phyloP scores from a whole-genome alignment of 2,888 invertebrate genomes.

The Aporophyla lueneburgensis region DNA sequence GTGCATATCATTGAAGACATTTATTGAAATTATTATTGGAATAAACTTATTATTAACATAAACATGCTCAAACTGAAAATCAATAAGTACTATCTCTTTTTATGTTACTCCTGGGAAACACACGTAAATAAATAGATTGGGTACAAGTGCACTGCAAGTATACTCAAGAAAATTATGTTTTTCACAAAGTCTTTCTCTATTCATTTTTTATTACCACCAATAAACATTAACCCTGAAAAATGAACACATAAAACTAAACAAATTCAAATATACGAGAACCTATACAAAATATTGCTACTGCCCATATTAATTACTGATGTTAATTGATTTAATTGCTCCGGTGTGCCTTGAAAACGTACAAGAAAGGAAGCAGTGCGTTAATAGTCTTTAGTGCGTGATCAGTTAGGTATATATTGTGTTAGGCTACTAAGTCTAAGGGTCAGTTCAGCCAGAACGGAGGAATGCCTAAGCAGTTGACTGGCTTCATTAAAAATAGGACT shows the following conservation, averaged over 20 bases:
- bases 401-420: slow-evolving; percentile 19
- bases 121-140: background rate
- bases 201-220: background rate
- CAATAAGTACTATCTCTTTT: background rate
- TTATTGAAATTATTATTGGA: too few relatives aligned
- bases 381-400: slow-evolving; percentile 18
- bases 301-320: slow-evolving; percentile 40
- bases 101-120: background rate
- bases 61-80: background rate
- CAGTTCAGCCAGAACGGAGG: too few relatives aligned
- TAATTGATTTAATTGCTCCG: slow-evolving; percentile 52
- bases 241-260: background rate
- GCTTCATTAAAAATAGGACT: too few relatives aligned
- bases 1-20: too few relatives aligned
- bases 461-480: too few relatives aligned
- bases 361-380: slow-evolving; percentile 55
- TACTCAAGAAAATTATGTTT: background rate
- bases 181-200: background rate
- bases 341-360: slow-evolving; percentile 59
- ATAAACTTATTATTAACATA: too few relatives aligned
- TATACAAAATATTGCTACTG: slow-evolving; percentile 23
- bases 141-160: background rate
- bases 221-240: slow-evolving; percentile 37
- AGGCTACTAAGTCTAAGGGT: background rate
- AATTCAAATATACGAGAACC: background rate